phyloP scores from a whole-genome alignment of 2,888 invertebrate species.

The Lasius platythorax region DNA sequence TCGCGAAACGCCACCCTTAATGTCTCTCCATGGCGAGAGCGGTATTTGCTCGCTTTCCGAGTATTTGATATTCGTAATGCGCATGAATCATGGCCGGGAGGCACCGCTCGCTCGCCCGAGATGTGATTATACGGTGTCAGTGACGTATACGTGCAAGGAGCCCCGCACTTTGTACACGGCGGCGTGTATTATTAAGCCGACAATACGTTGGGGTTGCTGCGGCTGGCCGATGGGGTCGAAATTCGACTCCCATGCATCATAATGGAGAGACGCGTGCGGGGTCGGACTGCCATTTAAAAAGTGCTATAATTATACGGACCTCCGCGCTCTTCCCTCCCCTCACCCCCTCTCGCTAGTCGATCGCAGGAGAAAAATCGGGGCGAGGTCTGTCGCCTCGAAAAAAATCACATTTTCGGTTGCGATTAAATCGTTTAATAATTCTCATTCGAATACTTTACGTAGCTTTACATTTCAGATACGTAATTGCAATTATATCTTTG shows the following conservation, averaged over 20 bases:
- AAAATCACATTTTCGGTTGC: slow-evolving; percentile 24
- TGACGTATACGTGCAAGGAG: slow-evolving; percentile 78
- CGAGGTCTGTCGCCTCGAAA: slow-evolving; percentile 14
- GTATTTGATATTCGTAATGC: slow-evolving; percentile 76
- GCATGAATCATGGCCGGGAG: slow-evolving; percentile 79
- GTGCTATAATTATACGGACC: slow-evolving; percentile 82
- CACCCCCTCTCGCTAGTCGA: slow-evolving; percentile 52
- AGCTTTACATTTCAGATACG: background rate
- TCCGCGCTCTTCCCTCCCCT: background rate
- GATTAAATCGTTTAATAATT: background rate
- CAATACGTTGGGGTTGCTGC: slow-evolving; percentile 81
- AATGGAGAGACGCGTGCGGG: slow-evolving; percentile 83
- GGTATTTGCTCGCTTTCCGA: slow-evolving; percentile 68
- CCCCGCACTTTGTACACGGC: slow-evolving; percentile 80
- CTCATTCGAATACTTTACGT: background rate
- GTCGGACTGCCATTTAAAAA: slow-evolving; percentile 80
- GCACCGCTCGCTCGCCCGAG: slow-evolving; percentile 68
- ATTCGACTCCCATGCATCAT: slow-evolving; percentile 85
- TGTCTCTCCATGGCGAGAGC: slow-evolving; percentile 30
- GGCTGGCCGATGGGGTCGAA: slow-evolving; percentile 84
- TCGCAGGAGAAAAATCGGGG: slow-evolving; percentile 41
- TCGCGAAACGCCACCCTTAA: slow-evolving; percentile 49
- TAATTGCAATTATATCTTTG: background rate
- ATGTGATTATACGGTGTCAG: slow-evolving; percentile 84
- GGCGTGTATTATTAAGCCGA: slow-evolving; percentile 83